Evolutionary conservation across 2,888 invertebrate species (phyloP), one percentile per base, ranked within the genome.

Genomic region (Antheraea yamamai): DNA sequence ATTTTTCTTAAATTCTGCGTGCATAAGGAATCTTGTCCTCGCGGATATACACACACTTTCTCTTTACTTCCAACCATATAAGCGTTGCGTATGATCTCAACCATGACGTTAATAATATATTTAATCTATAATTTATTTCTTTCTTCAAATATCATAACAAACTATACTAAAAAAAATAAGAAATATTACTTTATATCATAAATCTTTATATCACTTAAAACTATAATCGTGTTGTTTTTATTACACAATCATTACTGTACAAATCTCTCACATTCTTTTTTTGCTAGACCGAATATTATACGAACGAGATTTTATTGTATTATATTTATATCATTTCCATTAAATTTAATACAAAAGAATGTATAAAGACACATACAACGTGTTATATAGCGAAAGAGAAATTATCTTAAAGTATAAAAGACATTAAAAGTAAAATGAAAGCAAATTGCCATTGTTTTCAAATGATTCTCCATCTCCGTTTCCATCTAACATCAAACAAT

Each of bases 401-500:
- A 12, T 23, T 61, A 12, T n/a, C 58, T 61, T 61, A 35, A 14
- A 4, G 12, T 68, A 20, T 39, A 70, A 70, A 6, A 70, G 20
- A 39, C 20, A 70, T 70, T 70, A 39, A 35, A 61, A 72, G 35
- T 74, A 35, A 71, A 61, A 47, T 72, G 35, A 75, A 72, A 74
- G 73, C 47, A 52, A 73, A 76, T 75, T 76, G 75, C 75, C 76
- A 76, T 74, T 61, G 47, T 75, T 70, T 61, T 61, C 74, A 72
- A 47, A 70, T n/a, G 26, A 64, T 61, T 18, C 8, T 47, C 47
- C 72, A 72, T 72, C 58, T 72, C 16, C 20, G 26, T 75, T 72
- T 64, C 71, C 72, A 75, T 72, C 66, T 75, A 66, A 51, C 75
- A 77, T 78, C 77, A 81, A 81, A 84, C 85, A 83, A 84, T 83